Evolutionary conservation across 2,113 vertebrate genomes (phyloP), one percentile per base, ranked within the genome.

Genomic region (Dromas ardeola): DNA sequence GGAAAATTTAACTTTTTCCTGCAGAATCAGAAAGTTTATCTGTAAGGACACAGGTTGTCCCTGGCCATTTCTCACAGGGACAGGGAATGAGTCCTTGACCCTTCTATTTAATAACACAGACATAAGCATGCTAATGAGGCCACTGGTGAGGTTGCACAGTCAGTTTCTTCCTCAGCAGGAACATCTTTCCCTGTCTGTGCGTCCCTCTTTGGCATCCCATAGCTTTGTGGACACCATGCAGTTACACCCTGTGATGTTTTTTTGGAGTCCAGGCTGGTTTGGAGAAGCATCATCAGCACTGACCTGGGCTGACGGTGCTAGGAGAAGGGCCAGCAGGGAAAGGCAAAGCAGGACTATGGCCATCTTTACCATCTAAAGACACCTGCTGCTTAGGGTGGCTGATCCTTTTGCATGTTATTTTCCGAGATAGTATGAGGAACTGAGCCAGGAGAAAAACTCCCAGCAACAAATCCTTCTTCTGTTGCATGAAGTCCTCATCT

Each of bases 291-390:
- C 20, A 38, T 5, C 38, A 70, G 26, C 72, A n/a, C 38, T 9
- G 11, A 7, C 0, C 1, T 13, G 36, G 59, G 53, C n/a, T 65
- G 5, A 22, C n/a, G 32, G 11, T 1, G 9, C 20, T 47, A 66
- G 32, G 29, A 61, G 23, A 29, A 70, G 11, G 22, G 38, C 15
- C 30, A 34, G 56, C 13, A 84, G 34, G 40, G 21, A 65, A 38
- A 45, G 16, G 20, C 29, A 62, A 52, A 61, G 47, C 8, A 27
- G 32, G 22, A 47, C 66, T 52, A 8, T 2, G 4, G 36, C 19
- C 9, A 2, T n/a, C 62, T 59, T 53, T 49, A 12, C 9, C 34
- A 9, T 13, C 26, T 67, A 19, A 62, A 42, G 36, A 15, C 36
- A 22, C 16, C 26, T 36, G 25, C 45, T 83, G 29, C 47, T 47